A percentile compares a stretch with the other conserved stretches of the same genome.
Evolutionary conservation across 2,113 vertebrate species (phyloP).

Genomic region (Paratilapia polleni): DNA sequence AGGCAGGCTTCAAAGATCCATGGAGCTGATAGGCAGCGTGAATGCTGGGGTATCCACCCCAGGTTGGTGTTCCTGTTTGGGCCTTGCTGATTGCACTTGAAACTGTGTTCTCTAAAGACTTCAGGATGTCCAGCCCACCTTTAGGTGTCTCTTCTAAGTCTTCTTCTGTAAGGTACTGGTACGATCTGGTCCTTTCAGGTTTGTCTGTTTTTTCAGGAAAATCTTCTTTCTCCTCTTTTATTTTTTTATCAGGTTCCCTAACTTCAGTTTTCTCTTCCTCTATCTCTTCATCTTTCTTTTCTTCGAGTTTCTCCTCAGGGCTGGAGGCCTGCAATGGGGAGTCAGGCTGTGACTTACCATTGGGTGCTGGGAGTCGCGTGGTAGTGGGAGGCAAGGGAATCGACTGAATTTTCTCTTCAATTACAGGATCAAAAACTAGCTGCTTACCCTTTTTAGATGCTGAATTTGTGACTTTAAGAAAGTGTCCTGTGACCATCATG

Average conservation of each 20-base stretch:
- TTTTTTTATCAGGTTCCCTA: conserved; percentile 84
- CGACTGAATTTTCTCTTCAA: conserved; percentile 97
- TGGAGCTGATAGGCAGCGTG: conserved; percentile 98
- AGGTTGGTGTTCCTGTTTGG: conserved; percentile 96
- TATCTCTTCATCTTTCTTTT: conserved; percentile 81
- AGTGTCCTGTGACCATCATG: conserved; percentile 99
- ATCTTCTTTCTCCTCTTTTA: conserved; percentile 95
- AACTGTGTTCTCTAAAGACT: conserved; percentile 97
- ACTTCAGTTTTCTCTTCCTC: conserved; percentile 57
- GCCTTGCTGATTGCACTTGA: conserved; percentile 98
- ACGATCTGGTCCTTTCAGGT: conserved; percentile 84
- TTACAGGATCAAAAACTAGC: conserved; percentile 91
- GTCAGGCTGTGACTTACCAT: conserved; percentile 86
- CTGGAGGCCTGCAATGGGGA: conserved; percentile 81
- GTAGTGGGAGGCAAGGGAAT: conserved; percentile 96
- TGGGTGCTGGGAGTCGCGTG: conserved; percentile 87
- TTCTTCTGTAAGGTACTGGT: conserved; percentile 95
- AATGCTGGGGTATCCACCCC: conserved; percentile 98
- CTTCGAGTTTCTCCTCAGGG: conserved; percentile 86
- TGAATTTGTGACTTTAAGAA: conserved; percentile 97
- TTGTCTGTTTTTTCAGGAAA: conserved; percentile 85
- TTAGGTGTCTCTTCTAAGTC: conserved; percentile 95
- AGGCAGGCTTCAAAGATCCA: conserved; percentile 86
- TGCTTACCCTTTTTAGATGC: conserved; percentile 99
- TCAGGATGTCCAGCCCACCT: conserved; percentile 94